Conservation (phyloP, 2,113 vertebrate genomes). For the Oxyruncus cristatus region DNA sequence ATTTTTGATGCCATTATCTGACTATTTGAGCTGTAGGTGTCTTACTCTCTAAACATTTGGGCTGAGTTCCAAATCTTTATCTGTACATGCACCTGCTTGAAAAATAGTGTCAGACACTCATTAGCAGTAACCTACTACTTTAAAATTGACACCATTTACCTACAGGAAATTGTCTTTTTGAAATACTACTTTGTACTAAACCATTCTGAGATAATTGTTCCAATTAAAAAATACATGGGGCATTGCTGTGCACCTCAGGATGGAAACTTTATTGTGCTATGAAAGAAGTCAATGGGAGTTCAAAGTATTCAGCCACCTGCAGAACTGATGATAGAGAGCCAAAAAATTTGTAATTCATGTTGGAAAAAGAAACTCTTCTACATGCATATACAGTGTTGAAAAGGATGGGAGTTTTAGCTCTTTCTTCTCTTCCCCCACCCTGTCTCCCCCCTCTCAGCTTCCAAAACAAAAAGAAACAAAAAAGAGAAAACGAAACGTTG, state of each 20-base stretch:
- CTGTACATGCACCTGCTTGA: background rate
- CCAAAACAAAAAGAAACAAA: background rate
- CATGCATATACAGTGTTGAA: background rate
- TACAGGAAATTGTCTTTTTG: slow-evolving; percentile 55
- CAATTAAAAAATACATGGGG: slow-evolving; percentile 51
- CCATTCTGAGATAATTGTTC: slow-evolving; percentile 52
- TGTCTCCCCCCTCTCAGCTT: background rate
- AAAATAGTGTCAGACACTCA: slow-evolving; percentile 44
- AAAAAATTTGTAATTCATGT: slow-evolving; percentile 17
- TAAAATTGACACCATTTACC: slow-evolving; percentile 44
- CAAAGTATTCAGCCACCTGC: slow-evolving; percentile 50
- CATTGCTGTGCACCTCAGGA: slow-evolving; percentile 38
- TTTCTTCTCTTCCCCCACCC: background rate
- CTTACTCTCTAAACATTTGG: slow-evolving; percentile 3
- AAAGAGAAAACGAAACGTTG: background rate
- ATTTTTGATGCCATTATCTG: background rate
- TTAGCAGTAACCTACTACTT: slow-evolving; percentile 49
- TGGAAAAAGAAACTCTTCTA: background rate
- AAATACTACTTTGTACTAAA: background rate
- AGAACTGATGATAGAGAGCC: slow-evolving; percentile 27
- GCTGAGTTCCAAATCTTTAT: slow-evolving; percentile 30
- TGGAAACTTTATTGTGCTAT: slow-evolving; percentile 27
- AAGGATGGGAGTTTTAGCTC: background rate
- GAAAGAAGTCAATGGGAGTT: slow-evolving; percentile 49
- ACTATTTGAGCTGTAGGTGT: background rate